Evolutionary conservation across 2,797 vertebrate species (phyloP).

Genomic region (Microhierax caerulescens): DNA sequence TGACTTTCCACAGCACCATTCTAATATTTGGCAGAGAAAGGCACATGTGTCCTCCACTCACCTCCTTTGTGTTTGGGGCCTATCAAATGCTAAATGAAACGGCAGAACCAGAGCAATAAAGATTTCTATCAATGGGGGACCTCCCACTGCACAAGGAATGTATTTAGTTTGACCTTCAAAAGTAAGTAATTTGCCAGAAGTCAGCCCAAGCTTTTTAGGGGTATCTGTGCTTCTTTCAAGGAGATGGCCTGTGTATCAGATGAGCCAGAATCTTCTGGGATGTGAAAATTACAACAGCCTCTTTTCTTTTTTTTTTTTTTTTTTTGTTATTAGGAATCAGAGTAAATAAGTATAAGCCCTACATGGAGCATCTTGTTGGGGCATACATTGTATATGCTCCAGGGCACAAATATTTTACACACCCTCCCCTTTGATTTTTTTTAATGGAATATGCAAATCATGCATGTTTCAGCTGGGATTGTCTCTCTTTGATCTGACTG

Average conservation of each 20-base stretch:
- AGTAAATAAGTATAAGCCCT: conserved; percentile 50
- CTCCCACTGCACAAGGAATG: conserved; percentile 47
- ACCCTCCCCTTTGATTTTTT: conserved; percentile 62
- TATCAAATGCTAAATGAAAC: conserved; percentile 28
- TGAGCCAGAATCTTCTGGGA: not conserved
- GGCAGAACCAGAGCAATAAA: conserved; percentile 43
- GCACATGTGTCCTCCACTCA: not conserved
- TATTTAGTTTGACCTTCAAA: conserved; percentile 53
- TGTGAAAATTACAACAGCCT: not conserved
- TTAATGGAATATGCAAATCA: conserved; percentile 53
- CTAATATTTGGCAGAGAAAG: not conserved
- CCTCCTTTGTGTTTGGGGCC: not conserved
- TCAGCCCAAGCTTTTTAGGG: not conserved
- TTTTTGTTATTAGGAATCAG: conserved; percentile 15
- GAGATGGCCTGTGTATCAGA: not conserved
- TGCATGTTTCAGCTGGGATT: conserved; percentile 58
- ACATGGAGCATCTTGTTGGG: conserved; percentile 44
- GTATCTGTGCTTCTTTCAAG: not conserved
- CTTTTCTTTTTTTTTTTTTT: not conserved
- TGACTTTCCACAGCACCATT: not conserved
- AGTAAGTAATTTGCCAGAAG: conserved; percentile 9
- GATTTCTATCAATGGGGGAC: conserved; percentile 57
- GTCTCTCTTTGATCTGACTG: conserved; percentile 47
- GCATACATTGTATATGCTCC: conserved; percentile 50
- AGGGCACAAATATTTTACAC: conserved; percentile 66